Base-by-base conservation (phyloP, 2,797 vertebrate genomes). In the Sorex maritimensis region DNA sequence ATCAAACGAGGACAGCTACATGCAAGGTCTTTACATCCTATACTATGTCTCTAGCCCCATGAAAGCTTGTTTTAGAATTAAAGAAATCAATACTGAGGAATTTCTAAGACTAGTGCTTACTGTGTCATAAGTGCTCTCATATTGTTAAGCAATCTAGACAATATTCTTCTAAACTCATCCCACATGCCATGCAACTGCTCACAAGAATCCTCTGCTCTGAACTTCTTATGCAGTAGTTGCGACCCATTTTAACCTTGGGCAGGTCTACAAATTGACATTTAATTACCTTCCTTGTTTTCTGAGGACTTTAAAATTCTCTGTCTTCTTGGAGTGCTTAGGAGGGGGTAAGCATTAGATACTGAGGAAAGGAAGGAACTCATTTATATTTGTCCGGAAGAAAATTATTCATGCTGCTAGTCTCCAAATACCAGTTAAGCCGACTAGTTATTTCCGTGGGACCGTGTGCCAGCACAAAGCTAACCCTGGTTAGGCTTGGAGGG, bases 271-370 rank as follows among this genome's bases (percentile, higher is more conserved):
- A 69, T 83, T 82, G 71, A 44, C 41, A 44, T 44, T 86, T 92
- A 77, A 74, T 72, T 49, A 46, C 72, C 30, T 86, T 75, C 77
- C 12, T 41, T 90, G 23, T 72, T 90, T 93, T 7, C 68, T 83
- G 21, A 10, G 9, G 26, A 38, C 79, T 38, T 95, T 92, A 72
- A 68, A 90, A 87, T 85, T 41, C 86, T 72, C 21, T 52, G 24
- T n/a, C 44, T 86, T 21, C 34, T 83, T 81, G 73, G 46, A 67
- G 17, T 44, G 0, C 15, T 77, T 41, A 86, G 77, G 19, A 77
- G 55, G 82, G 1, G 69, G 13, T 30, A 44, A 72, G 15, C 14
- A 69, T 90, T 74, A 3, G 2, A 24, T 81, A 78, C 23, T 63
- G 86, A 94, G 79, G 78, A 13, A 87, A 83, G 55, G 10, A 73